Percentiles rank a stretch among this genome's conserved stretches.
These are phyloP conservation scores for Callipepla squamata DNA, from an alignment of 2,113 vertebrate genomes.

Conservation along the genomic window DNA sequence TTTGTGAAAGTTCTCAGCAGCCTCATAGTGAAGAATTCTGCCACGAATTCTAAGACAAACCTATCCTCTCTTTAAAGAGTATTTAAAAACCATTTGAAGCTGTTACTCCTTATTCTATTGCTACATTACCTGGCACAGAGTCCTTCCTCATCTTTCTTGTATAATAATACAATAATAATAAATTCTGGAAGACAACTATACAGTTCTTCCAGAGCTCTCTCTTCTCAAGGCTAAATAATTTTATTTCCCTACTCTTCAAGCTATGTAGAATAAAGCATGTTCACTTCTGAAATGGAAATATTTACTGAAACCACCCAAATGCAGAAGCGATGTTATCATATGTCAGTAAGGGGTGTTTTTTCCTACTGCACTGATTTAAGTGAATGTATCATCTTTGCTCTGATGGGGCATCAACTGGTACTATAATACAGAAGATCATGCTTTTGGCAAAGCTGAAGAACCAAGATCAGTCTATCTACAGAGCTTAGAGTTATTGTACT, in stretches of 20 bases:
- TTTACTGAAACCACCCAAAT: not conserved
- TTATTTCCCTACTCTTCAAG: not conserved
- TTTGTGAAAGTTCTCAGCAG: not conserved
- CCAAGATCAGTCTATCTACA: not conserved
- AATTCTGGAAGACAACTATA: not conserved
- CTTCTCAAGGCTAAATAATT: not conserved
- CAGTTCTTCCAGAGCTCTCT: not conserved
- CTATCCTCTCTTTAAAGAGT: not conserved
- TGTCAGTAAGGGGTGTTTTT: not conserved
- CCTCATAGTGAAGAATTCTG: not conserved
- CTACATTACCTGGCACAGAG: not conserved
- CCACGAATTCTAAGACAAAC: not conserved
- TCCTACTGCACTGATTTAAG: not conserved
- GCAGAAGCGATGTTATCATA: not conserved
- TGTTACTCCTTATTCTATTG: not conserved
- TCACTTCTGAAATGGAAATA: not conserved
- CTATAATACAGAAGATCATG: not conserved
- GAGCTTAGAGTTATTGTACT: not conserved
- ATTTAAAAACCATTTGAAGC: not conserved
- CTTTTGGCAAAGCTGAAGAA: not conserved
- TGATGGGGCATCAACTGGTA: not conserved
- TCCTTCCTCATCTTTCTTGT: not conserved
- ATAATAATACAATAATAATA: not conserved
- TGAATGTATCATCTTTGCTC: too few species aligned
- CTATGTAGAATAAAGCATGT: rapidly evolving